A percentile compares a stretch with the other conserved stretches of the same genome.
These are phyloP conservation scores for Orthonyx spaldingii DNA, from an alignment of 2,113 vertebrate species.

Conservation along the genomic window DNA sequence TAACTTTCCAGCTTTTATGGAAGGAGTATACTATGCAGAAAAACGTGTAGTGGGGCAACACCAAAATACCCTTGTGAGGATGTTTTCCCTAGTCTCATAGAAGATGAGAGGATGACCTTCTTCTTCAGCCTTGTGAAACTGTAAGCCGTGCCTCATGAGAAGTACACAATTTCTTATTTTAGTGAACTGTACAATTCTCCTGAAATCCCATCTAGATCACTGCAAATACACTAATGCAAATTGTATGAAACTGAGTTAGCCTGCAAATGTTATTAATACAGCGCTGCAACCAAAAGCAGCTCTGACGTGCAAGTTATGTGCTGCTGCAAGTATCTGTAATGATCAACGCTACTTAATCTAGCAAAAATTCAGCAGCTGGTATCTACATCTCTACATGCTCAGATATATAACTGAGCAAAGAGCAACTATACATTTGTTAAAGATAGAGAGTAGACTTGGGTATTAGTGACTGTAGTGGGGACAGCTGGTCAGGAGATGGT, in stretches of 20 bases:
- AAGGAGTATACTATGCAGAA: neutral
- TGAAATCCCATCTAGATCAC: neutral
- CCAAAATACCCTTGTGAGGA: neutral
- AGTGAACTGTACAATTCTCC: neutral
- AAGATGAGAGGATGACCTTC: neutral
- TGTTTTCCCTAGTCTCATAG: neutral
- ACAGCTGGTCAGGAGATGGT: neutral
- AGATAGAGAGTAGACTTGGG: neutral
- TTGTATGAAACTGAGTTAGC: neutral
- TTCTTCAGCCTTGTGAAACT: neutral
- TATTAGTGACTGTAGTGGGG: neutral
- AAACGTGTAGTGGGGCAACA: neutral
- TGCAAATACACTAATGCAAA: neutral
- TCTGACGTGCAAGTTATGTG: neutral
- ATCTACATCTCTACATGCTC: neutral
- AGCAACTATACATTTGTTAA: neutral
- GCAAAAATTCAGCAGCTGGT: constrained; percentile 14
- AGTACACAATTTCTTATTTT: neutral
- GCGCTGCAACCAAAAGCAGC: neutral
- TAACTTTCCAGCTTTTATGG: neutral
- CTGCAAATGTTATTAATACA: neutral
- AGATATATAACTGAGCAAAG: neutral
- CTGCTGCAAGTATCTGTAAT: neutral
- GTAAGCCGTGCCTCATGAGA: neutral
- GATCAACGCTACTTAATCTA: neutral